Evolutionary conservation across 2,888 invertebrate genomes (phyloP).

Genomic region (Sinotaia quadrata): DNA sequence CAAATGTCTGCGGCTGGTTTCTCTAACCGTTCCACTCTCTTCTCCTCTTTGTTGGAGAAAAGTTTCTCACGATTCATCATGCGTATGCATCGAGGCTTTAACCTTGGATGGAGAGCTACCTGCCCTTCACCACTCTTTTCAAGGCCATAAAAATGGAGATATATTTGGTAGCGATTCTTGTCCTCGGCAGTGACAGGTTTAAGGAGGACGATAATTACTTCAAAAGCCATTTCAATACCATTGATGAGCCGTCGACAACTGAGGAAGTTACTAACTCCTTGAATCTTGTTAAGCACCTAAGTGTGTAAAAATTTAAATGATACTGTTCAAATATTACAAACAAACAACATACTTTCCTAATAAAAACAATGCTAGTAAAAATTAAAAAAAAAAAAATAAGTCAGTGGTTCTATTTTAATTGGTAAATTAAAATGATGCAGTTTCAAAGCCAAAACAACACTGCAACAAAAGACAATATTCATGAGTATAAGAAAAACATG

Average conservation of each 20-base stretch:
- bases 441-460: no score
- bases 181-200: conserved; percentile 29
- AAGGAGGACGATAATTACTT: conserved; percentile 36
- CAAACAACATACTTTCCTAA: no score
- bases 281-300: conserved; percentile 8
- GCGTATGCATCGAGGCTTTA: conserved; percentile 42
- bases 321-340: no score
- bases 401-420: no score
- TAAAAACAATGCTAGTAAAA: no score
- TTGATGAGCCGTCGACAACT: conserved; percentile 25
- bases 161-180: conserved; percentile 34
- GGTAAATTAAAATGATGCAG: no score
- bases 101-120: conserved; percentile 39
- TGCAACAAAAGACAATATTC: no score
- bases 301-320: no score
- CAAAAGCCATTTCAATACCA: conserved; percentile 43
- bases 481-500: no score
- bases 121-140: conserved; percentile 26
- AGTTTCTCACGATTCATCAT: conserved; percentile 31
- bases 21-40: conserved; percentile 7
- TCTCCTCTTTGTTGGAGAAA: conserved; percentile 24
- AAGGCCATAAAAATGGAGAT: conserved; percentile 48
- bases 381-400: no score
- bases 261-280: not conserved
- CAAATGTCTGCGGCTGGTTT: conserved; percentile 2